Evolutionary conservation across 2,888 invertebrate species (phyloP).

Genomic region (Alitta virens): DNA sequence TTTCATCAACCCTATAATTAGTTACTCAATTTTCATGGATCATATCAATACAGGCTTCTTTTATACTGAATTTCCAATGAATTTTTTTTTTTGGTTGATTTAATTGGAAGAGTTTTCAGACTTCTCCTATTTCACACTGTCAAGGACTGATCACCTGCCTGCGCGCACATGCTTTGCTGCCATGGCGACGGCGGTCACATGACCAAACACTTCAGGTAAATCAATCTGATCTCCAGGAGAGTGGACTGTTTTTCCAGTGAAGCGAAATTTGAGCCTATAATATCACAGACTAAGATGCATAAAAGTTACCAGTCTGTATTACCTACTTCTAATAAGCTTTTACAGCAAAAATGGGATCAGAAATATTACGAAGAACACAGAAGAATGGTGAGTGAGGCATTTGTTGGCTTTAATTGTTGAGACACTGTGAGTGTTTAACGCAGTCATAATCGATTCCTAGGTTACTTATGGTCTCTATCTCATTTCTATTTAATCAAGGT

Average conservation of each 20-base stretch:
- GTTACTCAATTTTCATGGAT: too few species aligned
- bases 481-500: conserved; percentile 38
- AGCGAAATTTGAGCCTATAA: not conserved
- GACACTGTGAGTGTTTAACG: not conserved
- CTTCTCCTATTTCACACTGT: too few species aligned
- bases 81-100: too few species aligned
- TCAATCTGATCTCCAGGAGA: not conserved
- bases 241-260: not conserved
- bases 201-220: not conserved
- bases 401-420: not conserved
- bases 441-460: not conserved
- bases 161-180: too few species aligned
- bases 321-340: conserved; percentile 52
- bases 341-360: conserved; percentile 55
- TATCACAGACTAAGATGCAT: conserved; percentile 38
- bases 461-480: not conserved
- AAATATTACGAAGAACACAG: conserved; percentile 54
- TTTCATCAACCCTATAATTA: too few species aligned
- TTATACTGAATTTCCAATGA: too few species aligned
- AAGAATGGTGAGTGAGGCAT: conserved; percentile 39
- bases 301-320: conserved; percentile 52
- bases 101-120: too few species aligned
- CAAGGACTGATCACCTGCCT: too few species aligned
- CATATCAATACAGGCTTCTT: too few species aligned
- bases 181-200: not conserved